These are phyloP conservation scores for Heliconius erato DNA, from an alignment of 2,888 invertebrate species.

Conservation along the genomic window DNA sequence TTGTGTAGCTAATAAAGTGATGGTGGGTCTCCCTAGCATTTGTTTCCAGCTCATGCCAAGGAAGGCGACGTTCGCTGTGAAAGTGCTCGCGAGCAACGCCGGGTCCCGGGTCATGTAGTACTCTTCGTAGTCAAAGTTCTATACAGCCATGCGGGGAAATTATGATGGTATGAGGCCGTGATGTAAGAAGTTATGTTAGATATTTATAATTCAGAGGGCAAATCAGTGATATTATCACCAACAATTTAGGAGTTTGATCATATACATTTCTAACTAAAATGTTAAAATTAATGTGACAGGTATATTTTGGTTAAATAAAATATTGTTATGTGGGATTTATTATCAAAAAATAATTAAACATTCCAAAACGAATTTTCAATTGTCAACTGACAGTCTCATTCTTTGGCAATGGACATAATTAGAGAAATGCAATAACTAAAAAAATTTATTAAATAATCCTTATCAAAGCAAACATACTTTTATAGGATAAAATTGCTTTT, in stretches of 20 bases:
- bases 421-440: background rate
- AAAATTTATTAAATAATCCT: background rate
- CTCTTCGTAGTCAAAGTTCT: constrained; percentile 96
- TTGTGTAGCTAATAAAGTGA: constrained; percentile 94
- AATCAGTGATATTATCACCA: background rate
- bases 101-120: constrained; percentile 99
- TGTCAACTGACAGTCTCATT: too few relatives aligned
- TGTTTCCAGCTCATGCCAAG: constrained; percentile 98
- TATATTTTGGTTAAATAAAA: background rate
- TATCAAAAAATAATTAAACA: background rate
- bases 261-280: background rate
- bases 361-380: background rate
- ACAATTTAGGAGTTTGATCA: background rate
- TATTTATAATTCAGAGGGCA: background rate
- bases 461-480: background rate
- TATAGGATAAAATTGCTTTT: background rate
- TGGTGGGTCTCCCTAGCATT: constrained; percentile 98
- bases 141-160: constrained; percentile 76
- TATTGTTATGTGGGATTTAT: background rate
- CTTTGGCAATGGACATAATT: background rate
- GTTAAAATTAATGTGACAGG: background rate
- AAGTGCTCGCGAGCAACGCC: constrained; percentile 96
- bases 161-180: constrained; percentile 7
- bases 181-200: background rate
- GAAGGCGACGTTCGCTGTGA: constrained; percentile 97